Conservation (phyloP, 2,797 vertebrate species). For the Parotocinclus haroldoi region DNA sequence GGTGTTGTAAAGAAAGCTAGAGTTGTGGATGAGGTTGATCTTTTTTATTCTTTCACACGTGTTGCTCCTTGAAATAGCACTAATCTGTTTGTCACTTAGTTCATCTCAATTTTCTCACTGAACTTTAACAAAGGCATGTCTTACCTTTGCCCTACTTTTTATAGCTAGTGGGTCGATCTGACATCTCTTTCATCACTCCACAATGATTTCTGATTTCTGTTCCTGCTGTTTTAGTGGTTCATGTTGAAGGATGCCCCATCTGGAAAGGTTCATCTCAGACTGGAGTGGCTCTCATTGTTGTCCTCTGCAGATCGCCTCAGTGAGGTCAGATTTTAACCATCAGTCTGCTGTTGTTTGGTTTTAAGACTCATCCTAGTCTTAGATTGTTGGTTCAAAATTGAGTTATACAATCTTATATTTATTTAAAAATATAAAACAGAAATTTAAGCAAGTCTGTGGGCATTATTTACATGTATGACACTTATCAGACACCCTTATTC, state of each 20-base stretch:
- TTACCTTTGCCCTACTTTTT: background rate
- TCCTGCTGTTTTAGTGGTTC: conserved; percentile 78
- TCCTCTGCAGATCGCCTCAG: conserved; percentile 79
- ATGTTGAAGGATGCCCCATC: conserved; percentile 76
- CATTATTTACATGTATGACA: too few species aligned
- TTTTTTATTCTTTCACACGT: background rate
- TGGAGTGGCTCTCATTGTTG: conserved; percentile 90
- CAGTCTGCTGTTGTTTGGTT: background rate
- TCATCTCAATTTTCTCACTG: background rate
- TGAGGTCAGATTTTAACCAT: conserved; percentile 67
- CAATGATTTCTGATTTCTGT: conserved; percentile 20
- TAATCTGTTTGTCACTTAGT: background rate
- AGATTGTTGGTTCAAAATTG: too few species aligned
- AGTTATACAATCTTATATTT: too few species aligned
- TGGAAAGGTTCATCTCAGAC: conserved; percentile 83
- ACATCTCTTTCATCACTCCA: background rate
- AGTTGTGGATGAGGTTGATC: conserved; percentile 80
- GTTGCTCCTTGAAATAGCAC: background rate
- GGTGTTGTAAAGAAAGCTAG: conserved; percentile 81
- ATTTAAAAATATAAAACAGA: too few species aligned
- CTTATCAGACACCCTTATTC: too few species aligned
- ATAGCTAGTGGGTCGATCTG: background rate
- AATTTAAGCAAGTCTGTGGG: too few species aligned
- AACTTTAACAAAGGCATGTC: background rate
- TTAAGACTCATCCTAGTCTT: too few species aligned